Evolutionary conservation across 2,797 vertebrate genomes (phyloP).

Genomic region (Anguilla marmorata): DNA sequence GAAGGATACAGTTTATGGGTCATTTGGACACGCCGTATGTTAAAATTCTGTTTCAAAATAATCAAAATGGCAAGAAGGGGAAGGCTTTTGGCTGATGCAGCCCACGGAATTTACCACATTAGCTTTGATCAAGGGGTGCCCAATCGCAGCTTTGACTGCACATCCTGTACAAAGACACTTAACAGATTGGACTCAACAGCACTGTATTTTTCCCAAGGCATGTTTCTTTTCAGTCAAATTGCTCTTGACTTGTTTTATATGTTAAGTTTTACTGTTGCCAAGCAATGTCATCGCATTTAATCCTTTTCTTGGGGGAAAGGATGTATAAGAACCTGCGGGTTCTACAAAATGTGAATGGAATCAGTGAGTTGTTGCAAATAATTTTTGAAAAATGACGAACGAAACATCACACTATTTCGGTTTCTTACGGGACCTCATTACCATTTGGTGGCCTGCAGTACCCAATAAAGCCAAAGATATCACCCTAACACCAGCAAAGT

Average conservation of each 20-base stretch:
- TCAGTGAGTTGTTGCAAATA: not conserved
- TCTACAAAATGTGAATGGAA: constrained; percentile 13
- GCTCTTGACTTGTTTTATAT: constrained; percentile 19
- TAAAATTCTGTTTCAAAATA: constrained; percentile 13
- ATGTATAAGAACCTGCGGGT: not conserved
- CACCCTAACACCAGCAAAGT: not conserved
- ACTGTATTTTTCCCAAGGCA: not conserved
- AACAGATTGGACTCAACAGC: constrained; percentile 22
- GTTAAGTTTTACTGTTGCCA: not conserved
- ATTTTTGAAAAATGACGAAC: not conserved
- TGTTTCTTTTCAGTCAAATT: constrained; percentile 22
- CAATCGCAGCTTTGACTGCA: not conserved
- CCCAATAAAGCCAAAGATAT: too few relatives aligned
- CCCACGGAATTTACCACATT: not conserved
- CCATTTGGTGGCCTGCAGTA: not conserved
- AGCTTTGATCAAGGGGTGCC: constrained; percentile 1
- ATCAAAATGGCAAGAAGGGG: constrained; percentile 20
- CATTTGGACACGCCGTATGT: not conserved
- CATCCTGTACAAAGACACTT: not conserved
- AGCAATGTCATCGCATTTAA: not conserved
- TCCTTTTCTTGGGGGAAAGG: not conserved
- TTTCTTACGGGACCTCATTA: not conserved
- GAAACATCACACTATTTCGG: constrained; percentile 12
- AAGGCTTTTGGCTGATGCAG: not conserved
- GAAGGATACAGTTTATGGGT: not conserved